phyloP scores from a whole-genome alignment of 2,113 vertebrate genomes.

The Sterna hirundo region DNA sequence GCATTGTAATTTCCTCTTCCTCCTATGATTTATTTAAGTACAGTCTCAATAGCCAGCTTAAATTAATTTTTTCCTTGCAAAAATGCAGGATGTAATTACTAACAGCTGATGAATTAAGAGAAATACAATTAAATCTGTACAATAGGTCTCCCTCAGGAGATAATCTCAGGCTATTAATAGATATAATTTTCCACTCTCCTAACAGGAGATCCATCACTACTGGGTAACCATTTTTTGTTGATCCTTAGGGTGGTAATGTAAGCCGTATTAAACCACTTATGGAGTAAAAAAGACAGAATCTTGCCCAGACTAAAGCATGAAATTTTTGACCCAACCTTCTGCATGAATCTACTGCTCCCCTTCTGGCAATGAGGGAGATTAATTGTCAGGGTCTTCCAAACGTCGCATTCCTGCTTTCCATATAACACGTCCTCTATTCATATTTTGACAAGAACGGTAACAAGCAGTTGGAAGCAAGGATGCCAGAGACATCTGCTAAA shows the following conservation, averaged over 20 bases:
- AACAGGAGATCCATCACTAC: background rate
- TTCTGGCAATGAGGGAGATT: background rate
- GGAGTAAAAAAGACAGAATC: background rate
- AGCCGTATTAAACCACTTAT: background rate
- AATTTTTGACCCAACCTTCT: background rate
- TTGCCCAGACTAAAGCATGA: background rate
- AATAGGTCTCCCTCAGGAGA: background rate
- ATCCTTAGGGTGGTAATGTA: background rate
- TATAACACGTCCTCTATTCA: background rate
- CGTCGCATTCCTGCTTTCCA: background rate
- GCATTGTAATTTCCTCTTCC: background rate
- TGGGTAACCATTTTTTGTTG: background rate
- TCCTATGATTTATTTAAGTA: background rate
- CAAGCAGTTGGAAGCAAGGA: background rate
- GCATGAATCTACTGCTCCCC: background rate
- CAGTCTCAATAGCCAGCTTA: background rate
- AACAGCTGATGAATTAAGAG: conserved; percentile 37
- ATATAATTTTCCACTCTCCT: background rate
- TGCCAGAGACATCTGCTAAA: background rate
- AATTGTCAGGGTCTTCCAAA: background rate
- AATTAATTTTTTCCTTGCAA: background rate
- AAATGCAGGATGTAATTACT: conserved; percentile 27
- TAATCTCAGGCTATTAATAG: conserved; percentile 4
- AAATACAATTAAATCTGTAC: conserved; percentile 19
- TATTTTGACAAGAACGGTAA: background rate